Evolutionary conservation across 2,888 invertebrate species (phyloP).

Genomic region (Leucoptera coffeella): DNA sequence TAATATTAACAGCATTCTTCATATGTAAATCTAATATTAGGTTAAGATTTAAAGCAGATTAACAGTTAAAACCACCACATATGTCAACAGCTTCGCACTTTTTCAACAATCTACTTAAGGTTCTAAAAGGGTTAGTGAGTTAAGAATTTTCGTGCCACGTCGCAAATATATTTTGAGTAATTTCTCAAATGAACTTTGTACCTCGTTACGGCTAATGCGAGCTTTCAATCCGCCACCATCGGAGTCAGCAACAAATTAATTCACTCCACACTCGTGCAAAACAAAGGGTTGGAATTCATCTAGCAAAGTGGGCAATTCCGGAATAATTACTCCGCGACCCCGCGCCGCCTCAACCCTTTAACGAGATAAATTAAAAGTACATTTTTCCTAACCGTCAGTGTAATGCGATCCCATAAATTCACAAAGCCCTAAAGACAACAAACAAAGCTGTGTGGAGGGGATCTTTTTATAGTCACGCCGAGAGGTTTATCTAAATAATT

Average conservation of each 20-base stretch:
- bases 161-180: no score
- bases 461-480: constrained; percentile 51
- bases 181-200: constrained; percentile 11
- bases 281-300: constrained; percentile 46
- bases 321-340: constrained; percentile 50
- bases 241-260: constrained; percentile 38
- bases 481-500: constrained; percentile 54
- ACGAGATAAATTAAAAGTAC: constrained; percentile 55
- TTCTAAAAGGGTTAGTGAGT: no score
- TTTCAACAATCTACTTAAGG: no score
- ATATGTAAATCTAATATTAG: no score
- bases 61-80: no score
- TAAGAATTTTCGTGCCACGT: no score
- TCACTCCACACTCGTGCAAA: constrained; percentile 30
- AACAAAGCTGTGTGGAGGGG: constrained; percentile 34
- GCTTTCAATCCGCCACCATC: constrained; percentile 36
- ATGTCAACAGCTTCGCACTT: no score
- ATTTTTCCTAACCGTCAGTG: constrained; percentile 46
- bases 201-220: constrained; percentile 29
- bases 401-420: constrained; percentile 47
- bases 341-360: constrained; percentile 51
- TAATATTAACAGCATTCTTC: no score
- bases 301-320: constrained; percentile 51
- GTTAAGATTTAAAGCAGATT: no score
- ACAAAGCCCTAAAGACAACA: constrained; percentile 51